These are phyloP conservation scores for Arge pagana DNA, from an alignment of 2,888 invertebrate species.

Conservation along the genomic window DNA sequence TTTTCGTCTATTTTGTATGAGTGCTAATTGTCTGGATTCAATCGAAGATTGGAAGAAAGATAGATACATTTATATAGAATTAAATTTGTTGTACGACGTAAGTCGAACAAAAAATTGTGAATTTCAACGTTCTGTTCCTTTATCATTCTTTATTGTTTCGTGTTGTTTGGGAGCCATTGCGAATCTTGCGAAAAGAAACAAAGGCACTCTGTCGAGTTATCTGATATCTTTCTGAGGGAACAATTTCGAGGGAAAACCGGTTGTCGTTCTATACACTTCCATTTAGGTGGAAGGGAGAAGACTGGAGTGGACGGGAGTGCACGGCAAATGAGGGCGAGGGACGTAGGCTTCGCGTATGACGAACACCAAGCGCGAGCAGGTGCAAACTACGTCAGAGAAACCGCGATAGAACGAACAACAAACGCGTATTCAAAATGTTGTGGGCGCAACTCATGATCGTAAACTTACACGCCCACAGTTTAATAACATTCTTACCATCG, in stretches of 20 bases:
- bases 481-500: too few species aligned
- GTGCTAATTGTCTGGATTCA: too few species aligned
- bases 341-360: too few species aligned
- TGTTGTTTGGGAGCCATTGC: neutral
- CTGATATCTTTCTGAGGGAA: constrained; percentile 2
- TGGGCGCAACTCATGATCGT: too few species aligned
- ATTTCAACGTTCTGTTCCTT: neutral
- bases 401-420: neutral
- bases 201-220: neutral
- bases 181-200: too few species aligned
- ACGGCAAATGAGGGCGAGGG: too few species aligned
- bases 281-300: too few species aligned
- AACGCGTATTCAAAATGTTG: neutral
- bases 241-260: neutral
- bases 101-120: neutral
- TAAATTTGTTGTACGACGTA: neutral
- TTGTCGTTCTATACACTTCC: neutral
- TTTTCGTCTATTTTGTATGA: too few species aligned
- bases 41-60: neutral
- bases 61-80: neutral
- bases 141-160: neutral
- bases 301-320: too few species aligned
- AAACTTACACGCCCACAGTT: too few species aligned
- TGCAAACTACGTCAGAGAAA: too few species aligned
- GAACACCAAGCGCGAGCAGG: too few species aligned